Evolutionary conservation across 2,113 vertebrate genomes (phyloP).

Genomic region (Sturnus vulgaris): DNA sequence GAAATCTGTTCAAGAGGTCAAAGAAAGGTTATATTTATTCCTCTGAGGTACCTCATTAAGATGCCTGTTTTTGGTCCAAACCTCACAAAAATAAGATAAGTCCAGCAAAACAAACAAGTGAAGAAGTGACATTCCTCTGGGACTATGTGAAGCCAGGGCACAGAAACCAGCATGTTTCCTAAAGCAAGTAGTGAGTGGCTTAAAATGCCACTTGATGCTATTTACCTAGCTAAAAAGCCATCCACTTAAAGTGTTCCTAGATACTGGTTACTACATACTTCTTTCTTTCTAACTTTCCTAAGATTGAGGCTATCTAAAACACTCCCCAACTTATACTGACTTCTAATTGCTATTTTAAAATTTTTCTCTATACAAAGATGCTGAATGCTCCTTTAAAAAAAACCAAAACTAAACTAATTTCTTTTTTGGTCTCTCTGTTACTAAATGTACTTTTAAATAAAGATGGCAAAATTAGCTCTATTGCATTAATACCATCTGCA

Average conservation of each 20-base stretch:
- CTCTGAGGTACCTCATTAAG: slow-evolving; percentile 5
- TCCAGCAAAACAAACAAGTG: slow-evolving; percentile 32
- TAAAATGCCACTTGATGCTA: background rate
- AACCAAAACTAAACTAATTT: rapidly evolving
- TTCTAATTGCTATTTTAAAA: background rate
- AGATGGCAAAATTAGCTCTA: background rate
- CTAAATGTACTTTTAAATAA: background rate
- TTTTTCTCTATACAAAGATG: background rate
- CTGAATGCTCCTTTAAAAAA: background rate
- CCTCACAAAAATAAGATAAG: slow-evolving; percentile 10
- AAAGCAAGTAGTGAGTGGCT: background rate
- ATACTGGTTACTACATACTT: background rate
- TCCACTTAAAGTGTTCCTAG: background rate
- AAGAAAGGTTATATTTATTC: slow-evolving; percentile 49
- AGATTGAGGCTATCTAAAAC: background rate
- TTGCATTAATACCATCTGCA: background rate
- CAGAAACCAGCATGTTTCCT: background rate
- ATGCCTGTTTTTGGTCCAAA: slow-evolving; percentile 4
- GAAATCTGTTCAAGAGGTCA: slow-evolving; percentile 11
- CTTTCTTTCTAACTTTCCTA: background rate
- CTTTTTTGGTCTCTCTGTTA: background rate
- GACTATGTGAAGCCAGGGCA: background rate
- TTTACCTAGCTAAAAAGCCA: background rate
- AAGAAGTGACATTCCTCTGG: background rate
- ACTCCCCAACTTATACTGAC: background rate